Conservation (phyloP, 2,888 invertebrate genomes). For the Zhengitettix transpicula region DNA sequence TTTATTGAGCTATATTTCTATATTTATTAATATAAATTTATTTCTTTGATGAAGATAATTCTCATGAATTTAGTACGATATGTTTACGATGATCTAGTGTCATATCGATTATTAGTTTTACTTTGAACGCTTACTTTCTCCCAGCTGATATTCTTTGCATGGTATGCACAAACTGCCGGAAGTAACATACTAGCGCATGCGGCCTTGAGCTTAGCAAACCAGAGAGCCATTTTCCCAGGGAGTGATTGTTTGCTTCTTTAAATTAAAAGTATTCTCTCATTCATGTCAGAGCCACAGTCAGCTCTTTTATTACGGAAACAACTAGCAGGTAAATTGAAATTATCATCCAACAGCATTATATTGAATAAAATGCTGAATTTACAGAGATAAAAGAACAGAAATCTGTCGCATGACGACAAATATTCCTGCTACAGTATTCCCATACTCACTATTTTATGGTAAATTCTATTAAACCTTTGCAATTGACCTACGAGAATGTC, state of each 20-base stretch:
- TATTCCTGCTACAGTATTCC: too few species aligned
- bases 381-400: not conserved
- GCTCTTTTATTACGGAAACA: slow-evolving; percentile 89
- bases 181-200: slow-evolving; percentile 13
- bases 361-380: not conserved
- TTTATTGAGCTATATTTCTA: too few species aligned
- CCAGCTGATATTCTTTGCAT: too few species aligned
- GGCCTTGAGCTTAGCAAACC: slow-evolving; percentile 13
- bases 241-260: slow-evolving; percentile 14
- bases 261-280: slow-evolving; percentile 25
- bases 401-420: too few species aligned
- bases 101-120: too few species aligned
- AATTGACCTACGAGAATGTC: too few species aligned
- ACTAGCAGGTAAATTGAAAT: slow-evolving; percentile 60
- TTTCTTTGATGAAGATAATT: too few species aligned
- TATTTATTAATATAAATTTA: too few species aligned
- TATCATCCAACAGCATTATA: not conserved
- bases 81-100: too few species aligned
- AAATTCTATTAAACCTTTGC: not conserved
- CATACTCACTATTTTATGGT: not conserved
- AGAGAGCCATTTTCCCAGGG: slow-evolving; percentile 14
- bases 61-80: too few species aligned
- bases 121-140: too few species aligned
- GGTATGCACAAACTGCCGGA: slow-evolving; percentile 3
- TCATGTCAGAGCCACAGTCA: slow-evolving; percentile 93